Evolutionary conservation across 2,797 vertebrate genomes (phyloP).

Genomic region (Pitangus sulphuratus): DNA sequence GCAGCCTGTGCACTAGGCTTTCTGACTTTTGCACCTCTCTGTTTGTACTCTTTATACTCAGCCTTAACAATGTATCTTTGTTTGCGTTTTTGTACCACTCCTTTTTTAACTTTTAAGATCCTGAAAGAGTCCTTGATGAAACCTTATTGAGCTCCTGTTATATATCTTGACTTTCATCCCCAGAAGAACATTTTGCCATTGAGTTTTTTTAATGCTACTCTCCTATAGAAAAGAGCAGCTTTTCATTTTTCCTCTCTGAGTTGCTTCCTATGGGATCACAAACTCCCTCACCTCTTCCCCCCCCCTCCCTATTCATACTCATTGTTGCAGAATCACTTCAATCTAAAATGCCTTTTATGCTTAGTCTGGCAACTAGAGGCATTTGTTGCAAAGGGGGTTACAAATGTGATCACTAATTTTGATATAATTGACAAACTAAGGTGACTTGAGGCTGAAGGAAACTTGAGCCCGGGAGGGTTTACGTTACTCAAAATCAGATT

Average conservation of each 20-base stretch:
- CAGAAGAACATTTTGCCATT: neutral
- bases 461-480: neutral
- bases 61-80: neutral
- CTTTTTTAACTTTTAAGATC: neutral
- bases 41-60: neutral
- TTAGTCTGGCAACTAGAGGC: neutral
- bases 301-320: neutral
- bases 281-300: neutral
- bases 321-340: slow-evolving; percentile 18
- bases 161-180: neutral
- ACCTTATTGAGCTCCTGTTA: neutral
- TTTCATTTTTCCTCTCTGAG: neutral
- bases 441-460: neutral
- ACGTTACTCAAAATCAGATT: slow-evolving; percentile 8
- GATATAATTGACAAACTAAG: neutral
- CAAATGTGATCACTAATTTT: slow-evolving; percentile 37
- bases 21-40: neutral
- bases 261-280: slow-evolving; percentile 25
- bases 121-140: slow-evolving; percentile 30
- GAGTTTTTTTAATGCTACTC: neutral
- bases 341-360: slow-evolving; percentile 27
- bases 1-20: neutral
- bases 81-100: slow-evolving; percentile 2
- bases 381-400: neutral
- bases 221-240: neutral